These are phyloP conservation scores for Sebastes goodei DNA, from an alignment of 2,797 vertebrate species.

Conservation along the genomic window DNA sequence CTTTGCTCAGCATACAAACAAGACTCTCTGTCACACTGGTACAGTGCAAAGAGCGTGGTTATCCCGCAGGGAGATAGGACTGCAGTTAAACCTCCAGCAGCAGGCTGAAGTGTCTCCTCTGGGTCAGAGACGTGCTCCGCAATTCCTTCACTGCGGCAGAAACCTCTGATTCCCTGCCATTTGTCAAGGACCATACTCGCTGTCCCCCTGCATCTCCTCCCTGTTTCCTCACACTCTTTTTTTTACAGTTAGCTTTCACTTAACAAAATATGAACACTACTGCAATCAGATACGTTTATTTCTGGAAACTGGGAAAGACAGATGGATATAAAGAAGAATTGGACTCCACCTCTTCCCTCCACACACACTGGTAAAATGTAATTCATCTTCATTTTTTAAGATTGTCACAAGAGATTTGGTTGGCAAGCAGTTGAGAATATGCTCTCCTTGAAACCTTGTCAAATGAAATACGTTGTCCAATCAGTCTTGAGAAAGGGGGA, in stretches of 20 bases:
- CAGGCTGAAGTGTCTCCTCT: conserved; percentile 49
- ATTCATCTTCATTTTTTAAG: conserved; percentile 55
- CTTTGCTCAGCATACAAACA: conserved; percentile 17
- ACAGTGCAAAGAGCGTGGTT: conserved; percentile 25
- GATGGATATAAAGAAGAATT: neutral
- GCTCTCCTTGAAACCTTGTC: conserved; percentile 33
- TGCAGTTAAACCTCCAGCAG: conserved; percentile 63
- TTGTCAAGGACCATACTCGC: conserved; percentile 24
- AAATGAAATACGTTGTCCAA: conserved; percentile 18
- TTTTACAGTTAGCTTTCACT: neutral
- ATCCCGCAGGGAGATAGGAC: conserved; percentile 48
- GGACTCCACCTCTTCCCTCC: neutral
- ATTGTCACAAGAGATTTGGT: conserved; percentile 41
- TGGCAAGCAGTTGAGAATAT: conserved; percentile 19
- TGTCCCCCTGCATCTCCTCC: conserved; percentile 9
- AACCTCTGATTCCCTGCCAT: conserved; percentile 24
- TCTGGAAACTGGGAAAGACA: neutral
- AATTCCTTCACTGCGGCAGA: conserved; percentile 61
- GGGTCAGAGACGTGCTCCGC: conserved; percentile 52
- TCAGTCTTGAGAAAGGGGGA: neutral
- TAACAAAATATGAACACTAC: neutral
- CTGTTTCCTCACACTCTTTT: neutral
- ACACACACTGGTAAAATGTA: neutral
- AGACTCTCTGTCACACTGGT: conserved; percentile 12
- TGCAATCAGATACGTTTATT: neutral